Conservation (phyloP, 2,888 invertebrate genomes). For the Lomographa bimaculata region DNA sequence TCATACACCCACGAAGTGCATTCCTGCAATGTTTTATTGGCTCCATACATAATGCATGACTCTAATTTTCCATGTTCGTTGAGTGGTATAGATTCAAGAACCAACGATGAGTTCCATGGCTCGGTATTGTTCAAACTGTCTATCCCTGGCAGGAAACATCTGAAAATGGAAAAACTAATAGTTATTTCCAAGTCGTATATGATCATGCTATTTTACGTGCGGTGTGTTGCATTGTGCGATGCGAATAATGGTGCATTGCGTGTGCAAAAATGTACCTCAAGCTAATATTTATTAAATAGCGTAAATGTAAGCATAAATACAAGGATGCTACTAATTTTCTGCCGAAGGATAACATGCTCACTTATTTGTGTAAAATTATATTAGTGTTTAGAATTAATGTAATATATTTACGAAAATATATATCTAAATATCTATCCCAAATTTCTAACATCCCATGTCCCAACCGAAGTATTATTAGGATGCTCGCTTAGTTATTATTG, state of each 20-base stretch:
- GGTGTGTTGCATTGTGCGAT: conserved; percentile 16
- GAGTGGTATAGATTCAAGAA: conserved; percentile 82
- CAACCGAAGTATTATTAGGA: too few species aligned
- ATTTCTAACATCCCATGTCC: too few species aligned
- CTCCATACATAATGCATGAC: conserved; percentile 83
- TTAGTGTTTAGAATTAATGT: too few species aligned
- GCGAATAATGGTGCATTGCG: conserved; percentile 15
- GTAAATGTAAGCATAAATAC: conserved; percentile 11
- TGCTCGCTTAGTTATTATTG: too few species aligned
- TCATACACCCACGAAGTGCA: conserved; percentile 88
- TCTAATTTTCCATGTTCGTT: conserved; percentile 84
- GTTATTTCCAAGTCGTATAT: conserved; percentile 13
- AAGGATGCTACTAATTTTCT: neutral
- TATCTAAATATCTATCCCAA: too few species aligned
- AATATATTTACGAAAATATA: too few species aligned
- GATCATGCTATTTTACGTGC: conserved; percentile 22
- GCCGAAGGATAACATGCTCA: too few species aligned
- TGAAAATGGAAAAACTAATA: conserved; percentile 58
- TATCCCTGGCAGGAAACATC: conserved; percentile 82
- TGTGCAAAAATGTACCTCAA: conserved; percentile 11
- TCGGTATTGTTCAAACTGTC: conserved; percentile 78
- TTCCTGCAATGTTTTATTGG: conserved; percentile 57
- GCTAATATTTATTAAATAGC: neutral
- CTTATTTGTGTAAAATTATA: too few species aligned
- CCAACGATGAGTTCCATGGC: conserved; percentile 80